These are phyloP conservation scores for Parus major DNA, from an alignment of 2,113 vertebrate genomes.

Conservation along the genomic window DNA sequence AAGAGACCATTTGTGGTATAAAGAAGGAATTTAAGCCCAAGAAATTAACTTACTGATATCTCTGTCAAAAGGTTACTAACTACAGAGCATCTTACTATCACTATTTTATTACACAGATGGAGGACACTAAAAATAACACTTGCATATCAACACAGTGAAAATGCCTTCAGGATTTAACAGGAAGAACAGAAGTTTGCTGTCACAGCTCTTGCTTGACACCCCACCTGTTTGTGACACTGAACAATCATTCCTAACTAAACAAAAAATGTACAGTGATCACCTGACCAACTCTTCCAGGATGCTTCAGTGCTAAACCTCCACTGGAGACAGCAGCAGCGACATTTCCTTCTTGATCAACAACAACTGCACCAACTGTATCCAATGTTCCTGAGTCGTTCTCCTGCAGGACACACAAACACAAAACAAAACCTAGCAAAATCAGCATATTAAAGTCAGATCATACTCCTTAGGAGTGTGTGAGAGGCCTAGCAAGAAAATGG, in stretches of 20 bases:
- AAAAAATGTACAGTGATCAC: constrained; percentile 61
- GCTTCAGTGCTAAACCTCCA: constrained; percentile 96
- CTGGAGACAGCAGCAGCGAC: constrained; percentile 98
- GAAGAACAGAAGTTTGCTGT: background rate
- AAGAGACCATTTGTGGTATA: background rate
- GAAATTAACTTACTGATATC: background rate
- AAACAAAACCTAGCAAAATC: background rate
- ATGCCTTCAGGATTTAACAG: background rate
- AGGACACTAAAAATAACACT: background rate
- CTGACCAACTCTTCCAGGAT: constrained; percentile 96
- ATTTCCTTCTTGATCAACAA: constrained; percentile 95
- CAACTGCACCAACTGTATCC: constrained; percentile 95
- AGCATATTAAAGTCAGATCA: background rate
- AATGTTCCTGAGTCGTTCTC: constrained; percentile 90
- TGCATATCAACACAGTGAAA: background rate
- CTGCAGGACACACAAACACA: constrained; percentile 64
- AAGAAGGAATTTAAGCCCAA: background rate
- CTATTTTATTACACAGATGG: background rate
- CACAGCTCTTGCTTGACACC: background rate
- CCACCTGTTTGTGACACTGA: background rate
- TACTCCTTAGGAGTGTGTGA: background rate
- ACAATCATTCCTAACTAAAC: background rate
- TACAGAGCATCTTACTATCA: background rate
- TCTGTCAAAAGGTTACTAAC: background rate
- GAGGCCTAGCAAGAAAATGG: background rate